phyloP scores from a whole-genome alignment of 2,888 invertebrate species.

The Quadroppia sp. region DNA sequence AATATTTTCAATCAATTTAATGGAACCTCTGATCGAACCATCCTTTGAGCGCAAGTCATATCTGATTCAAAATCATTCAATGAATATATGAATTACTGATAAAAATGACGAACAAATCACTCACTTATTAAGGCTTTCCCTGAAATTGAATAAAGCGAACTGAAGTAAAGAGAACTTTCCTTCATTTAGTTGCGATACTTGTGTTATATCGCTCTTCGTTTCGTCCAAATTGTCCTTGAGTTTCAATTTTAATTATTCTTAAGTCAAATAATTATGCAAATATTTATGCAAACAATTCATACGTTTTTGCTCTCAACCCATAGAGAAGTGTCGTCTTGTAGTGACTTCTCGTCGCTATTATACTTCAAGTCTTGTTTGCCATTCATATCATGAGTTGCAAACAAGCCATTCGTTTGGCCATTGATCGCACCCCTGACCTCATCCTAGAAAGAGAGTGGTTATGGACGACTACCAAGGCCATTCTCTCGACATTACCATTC shows the following conservation, averaged over 20 bases:
- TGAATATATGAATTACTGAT: neutral
- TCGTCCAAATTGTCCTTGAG: slow-evolving; percentile 43
- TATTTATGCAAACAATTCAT: neutral
- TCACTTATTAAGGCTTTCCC: slow-evolving; percentile 82
- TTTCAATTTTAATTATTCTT: neutral
- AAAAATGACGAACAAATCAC: slow-evolving; percentile 56
- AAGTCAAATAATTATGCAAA: neutral
- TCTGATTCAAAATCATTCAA: slow-evolving; percentile 39
- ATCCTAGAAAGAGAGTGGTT: slow-evolving; percentile 9
- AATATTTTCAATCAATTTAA: slow-evolving; percentile 58
- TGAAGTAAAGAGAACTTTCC: slow-evolving; percentile 92
- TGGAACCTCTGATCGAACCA: slow-evolving; percentile 54
- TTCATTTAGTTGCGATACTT: slow-evolving; percentile 51
- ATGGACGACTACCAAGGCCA: too few relatives aligned
- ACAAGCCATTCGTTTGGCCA: slow-evolving; percentile 33
- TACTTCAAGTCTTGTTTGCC: slow-evolving; percentile 25
- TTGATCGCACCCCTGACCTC: slow-evolving; percentile 16
- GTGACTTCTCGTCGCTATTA: slow-evolving; percentile 29
- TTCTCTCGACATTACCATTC: slow-evolving; percentile 45
- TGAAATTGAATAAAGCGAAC: slow-evolving; percentile 93
- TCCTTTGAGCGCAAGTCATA: slow-evolving; percentile 43
- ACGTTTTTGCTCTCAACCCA: slow-evolving; percentile 43
- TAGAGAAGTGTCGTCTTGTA: slow-evolving; percentile 23
- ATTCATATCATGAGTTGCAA: slow-evolving; percentile 7
- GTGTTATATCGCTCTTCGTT: slow-evolving; percentile 48